Evolutionary conservation across 1,140 invertebrate species (phyloP), one percentile per base, ranked within the genome.

Genomic region (Mycetomoellerius zeteki): DNA sequence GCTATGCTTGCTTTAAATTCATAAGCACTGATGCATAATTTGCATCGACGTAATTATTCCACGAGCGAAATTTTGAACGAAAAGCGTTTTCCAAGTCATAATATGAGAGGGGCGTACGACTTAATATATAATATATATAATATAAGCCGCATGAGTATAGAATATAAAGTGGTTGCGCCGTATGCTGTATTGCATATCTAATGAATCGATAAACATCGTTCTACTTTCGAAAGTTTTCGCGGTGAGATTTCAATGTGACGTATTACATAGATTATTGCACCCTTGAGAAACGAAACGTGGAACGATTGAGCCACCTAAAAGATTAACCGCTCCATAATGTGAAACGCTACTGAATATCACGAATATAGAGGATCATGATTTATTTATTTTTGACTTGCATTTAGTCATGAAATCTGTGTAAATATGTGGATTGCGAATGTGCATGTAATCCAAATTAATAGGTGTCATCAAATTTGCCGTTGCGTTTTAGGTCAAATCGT

Each of bases 171-270:
- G 24, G 52, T 19, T 56, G 33, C 19, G 54, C 30, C 16, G 60
- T 47, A 60, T 52, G 67, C 80, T 82, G 69, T 54, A 73, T 60
- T 50, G 54, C 80, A 73, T 73, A 84, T 73, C 54, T 73, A 73
- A 64, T 60, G 80, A 84, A 64, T 84, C 80, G 80, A 84, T 73
- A 73, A 84, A 60, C 80, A 69, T 72, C 67, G 80, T 10, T 84
- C 80, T 1, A 73, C 54, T 84, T 73, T 84, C 69, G 54, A 58
- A 72, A 58, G 21, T 72, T 84, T 47, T 12, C 80, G 33, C 54
- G 8, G 67, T 16, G 67, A 54, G 54, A 64, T 60, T 37, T 47
- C 64, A 54, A 71, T 56, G 78, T 37, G 69, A 47, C 69, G 65
- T 33, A 37, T 60, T 30, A 60, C 52, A 58, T 21, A 33, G 54